Conservation (phyloP, 2,113 vertebrate species). For the Dipodomys stephensi region DNA sequence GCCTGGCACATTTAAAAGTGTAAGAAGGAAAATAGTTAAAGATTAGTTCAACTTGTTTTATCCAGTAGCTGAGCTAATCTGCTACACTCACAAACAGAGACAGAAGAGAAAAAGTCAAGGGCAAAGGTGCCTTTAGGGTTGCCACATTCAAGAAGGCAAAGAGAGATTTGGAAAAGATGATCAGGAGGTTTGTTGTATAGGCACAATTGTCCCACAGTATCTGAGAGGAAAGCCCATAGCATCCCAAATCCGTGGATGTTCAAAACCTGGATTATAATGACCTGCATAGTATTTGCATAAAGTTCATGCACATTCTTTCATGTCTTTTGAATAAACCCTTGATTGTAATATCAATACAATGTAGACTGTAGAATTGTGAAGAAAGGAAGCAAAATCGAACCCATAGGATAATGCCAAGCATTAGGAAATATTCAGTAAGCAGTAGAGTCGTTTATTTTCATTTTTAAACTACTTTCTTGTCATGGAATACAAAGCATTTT, state of each 20-base stretch:
- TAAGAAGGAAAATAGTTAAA: slow-evolving; percentile 80
- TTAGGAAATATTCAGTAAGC: not conserved
- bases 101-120: slow-evolving; percentile 56
- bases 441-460: not conserved
- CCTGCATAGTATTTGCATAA: not conserved
- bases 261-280: not conserved
- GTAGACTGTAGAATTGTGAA: not conserved
- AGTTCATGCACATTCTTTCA: not conserved
- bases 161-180: slow-evolving; percentile 5
- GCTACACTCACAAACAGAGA: not conserved
- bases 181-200: not conserved
- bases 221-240: no score
- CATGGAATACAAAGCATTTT: not conserved
- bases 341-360: no score
- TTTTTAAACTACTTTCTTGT: not conserved
- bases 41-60: slow-evolving; percentile 81
- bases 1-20: slow-evolving; percentile 75
- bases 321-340: no score
- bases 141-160: not conserved
- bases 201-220: not conserved
- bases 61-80: slow-evolving; percentile 67
- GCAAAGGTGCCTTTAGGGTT: not conserved
- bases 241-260: not conserved
- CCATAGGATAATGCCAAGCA: not conserved
- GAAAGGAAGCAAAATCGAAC: not conserved